Base-by-base conservation (phyloP, 1,140 invertebrate genomes). In the Nylanderia fulva region DNA sequence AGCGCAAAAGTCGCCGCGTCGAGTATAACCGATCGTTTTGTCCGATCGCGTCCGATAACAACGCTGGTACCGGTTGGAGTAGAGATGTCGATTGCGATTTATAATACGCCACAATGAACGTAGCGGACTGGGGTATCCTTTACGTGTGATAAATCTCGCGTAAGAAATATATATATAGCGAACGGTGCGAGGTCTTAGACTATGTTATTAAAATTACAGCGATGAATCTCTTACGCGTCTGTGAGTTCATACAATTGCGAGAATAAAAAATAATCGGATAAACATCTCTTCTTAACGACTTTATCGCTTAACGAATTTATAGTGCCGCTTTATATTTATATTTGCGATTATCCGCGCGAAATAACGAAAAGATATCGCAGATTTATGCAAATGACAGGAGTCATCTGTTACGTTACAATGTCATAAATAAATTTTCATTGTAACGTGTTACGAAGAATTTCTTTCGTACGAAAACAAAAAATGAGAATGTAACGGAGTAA, bases 201-300 rank as follows among this genome's bases (percentile, higher is more conserved):
- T 82, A 66, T 68, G 71, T 82, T 82, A 82, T 82, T 82, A 82
- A 82, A 82, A 82, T 71, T 71, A 33, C 52, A 45, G 27, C 75
- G 24, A 79, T 68, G 75, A 79, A 79, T 79, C 11, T 48, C 75
- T n/a, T n/a, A 64, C 48, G 61, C 52, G 64, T 24, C 13, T 61
- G n/a, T n/a, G 48, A 68, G 52, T 79, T 8, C 77, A 24, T n/a
- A 21, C 45, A 56, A 71, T 71, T 21, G 64, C 29, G 64, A 33
- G 29, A n/a, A 56, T 71, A 42, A 42, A 45, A 27, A 48, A 7
- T 36, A 36, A n/a, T 2, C 48, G 71, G 64, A 79, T 56, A 54
- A 29, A 7, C 24, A 21, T 69, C 48, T 21, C 52, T 9, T 24
- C 33, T 27, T 8, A 15, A 72, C 77, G 27, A 71, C 66, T 82